These are phyloP conservation scores for Magallana nippona DNA, from an alignment of 2,888 invertebrate species.

Conservation along the genomic window DNA sequence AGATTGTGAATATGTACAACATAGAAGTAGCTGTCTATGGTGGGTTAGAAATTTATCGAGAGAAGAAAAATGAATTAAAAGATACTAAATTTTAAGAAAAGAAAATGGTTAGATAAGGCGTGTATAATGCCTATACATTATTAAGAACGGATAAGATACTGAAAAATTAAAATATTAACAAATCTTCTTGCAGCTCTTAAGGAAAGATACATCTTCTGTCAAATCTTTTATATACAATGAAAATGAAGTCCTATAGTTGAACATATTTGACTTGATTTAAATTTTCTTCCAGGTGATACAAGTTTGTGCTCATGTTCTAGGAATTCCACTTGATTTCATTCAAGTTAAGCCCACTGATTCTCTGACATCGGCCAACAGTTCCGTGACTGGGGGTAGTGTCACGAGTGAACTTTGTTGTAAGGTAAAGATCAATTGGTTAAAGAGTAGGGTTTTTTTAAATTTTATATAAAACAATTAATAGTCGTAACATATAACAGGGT, in stretches of 20 bases:
- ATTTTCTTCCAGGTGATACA: conserved; percentile 66
- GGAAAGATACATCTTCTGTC: too few relatives aligned
- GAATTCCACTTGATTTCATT: conserved; percentile 86
- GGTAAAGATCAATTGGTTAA: conserved; percentile 45
- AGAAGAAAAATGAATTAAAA: neutral
- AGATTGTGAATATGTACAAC: too few relatives aligned
- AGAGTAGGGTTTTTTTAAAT: too few relatives aligned
- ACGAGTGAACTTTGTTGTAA: conserved; percentile 84
- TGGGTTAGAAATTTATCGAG: neutral
- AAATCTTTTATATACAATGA: too few relatives aligned
- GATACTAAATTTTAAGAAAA: neutral
- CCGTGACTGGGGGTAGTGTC: conserved; percentile 84
- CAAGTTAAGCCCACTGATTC: conserved; percentile 81
- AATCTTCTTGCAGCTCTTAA: too few relatives aligned
- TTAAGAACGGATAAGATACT: too few relatives aligned
- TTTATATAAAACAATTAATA: too few relatives aligned
- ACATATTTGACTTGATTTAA: too few relatives aligned
- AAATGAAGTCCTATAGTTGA: too few relatives aligned
- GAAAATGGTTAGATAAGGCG: too few relatives aligned
- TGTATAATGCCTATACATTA: too few relatives aligned
- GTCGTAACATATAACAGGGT: conserved; percentile 1
- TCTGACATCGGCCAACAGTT: conserved; percentile 83
- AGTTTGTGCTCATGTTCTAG: conserved; percentile 86
- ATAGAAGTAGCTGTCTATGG: neutral
- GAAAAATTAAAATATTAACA: too few relatives aligned